Conservation (phyloP, 2,113 vertebrate genomes). For the Chloebia gouldiae region DNA sequence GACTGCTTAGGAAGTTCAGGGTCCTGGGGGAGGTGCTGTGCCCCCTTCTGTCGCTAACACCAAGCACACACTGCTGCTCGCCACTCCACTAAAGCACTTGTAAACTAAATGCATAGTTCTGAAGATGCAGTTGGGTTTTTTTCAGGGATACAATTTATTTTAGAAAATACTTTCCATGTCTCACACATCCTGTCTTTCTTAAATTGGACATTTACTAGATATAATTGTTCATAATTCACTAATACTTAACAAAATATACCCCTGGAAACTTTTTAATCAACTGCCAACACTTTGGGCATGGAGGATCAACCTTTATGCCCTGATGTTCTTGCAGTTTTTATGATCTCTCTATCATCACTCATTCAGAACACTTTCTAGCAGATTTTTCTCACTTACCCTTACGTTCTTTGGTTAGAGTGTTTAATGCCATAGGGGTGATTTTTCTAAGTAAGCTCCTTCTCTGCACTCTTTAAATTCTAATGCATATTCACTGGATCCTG, state of each 20-base stretch:
- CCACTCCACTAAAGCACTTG: not conserved
- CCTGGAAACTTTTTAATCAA: not conserved
- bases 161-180: not conserved
- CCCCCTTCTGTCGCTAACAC: too few relatives aligned
- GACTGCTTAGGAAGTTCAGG: too few relatives aligned
- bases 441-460: slow-evolving; percentile 1
- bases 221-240: not conserved
- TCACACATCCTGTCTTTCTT: not conserved
- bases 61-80: too few relatives aligned
- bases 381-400: slow-evolving; percentile 16
- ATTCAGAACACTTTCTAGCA: not conserved
- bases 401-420: not conserved
- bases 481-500: not conserved
- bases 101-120: not conserved
- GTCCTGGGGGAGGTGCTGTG: too few relatives aligned
- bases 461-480: slow-evolving; percentile 37
- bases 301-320: not conserved
- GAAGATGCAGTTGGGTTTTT: not conserved
- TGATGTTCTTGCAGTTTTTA: not conserved
- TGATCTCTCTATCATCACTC: not conserved
- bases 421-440: not conserved
- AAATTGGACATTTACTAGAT: not conserved
- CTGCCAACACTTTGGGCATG: not conserved
- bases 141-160: not conserved
- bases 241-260: not conserved